phyloP scores from a whole-genome alignment of 2,888 invertebrate species.

The Dusona sp. region DNA sequence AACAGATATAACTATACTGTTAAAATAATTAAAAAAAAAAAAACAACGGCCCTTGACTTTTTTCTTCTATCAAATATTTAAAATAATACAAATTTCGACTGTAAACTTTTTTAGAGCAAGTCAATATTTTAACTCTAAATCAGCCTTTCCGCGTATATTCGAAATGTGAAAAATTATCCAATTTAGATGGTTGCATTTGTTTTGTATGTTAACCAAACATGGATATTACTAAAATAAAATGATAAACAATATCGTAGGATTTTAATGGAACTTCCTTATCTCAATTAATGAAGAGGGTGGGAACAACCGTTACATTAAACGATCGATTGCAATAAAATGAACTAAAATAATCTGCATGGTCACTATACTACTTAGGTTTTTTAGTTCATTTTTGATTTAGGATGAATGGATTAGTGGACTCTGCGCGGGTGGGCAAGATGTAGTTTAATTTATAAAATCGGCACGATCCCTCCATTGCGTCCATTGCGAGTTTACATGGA shows the following conservation, averaged over 20 bases:
- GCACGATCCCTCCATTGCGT: slow-evolving; percentile 45
- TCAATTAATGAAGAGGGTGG: background rate
- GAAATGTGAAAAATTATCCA: background rate
- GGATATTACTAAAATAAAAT: too few relatives aligned
- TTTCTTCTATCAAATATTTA: background rate
- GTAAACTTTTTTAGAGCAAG: too few relatives aligned
- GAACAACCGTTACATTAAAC: background rate
- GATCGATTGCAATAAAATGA: background rate
- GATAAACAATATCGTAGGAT: too few relatives aligned
- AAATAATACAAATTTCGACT: too few relatives aligned
- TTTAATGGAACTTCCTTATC: background rate
- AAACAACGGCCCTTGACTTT: background rate
- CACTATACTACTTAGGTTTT: background rate
- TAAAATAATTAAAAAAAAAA: background rate
- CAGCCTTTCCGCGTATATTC: background rate
- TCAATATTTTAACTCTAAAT: too few relatives aligned
- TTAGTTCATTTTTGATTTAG: background rate
- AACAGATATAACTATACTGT: background rate
- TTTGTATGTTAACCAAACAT: too few relatives aligned
- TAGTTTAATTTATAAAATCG: slow-evolving; percentile 36
- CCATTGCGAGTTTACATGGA: slow-evolving; percentile 50
- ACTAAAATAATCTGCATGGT: too few relatives aligned
- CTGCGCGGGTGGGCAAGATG: slow-evolving; percentile 13
- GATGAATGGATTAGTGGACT: slow-evolving; percentile 27
- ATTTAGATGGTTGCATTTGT: background rate